These are phyloP conservation scores for Acanthaster planci DNA, from an alignment of 35 echinoderm and acorn worm genomes.

Conservation along the genomic window DNA sequence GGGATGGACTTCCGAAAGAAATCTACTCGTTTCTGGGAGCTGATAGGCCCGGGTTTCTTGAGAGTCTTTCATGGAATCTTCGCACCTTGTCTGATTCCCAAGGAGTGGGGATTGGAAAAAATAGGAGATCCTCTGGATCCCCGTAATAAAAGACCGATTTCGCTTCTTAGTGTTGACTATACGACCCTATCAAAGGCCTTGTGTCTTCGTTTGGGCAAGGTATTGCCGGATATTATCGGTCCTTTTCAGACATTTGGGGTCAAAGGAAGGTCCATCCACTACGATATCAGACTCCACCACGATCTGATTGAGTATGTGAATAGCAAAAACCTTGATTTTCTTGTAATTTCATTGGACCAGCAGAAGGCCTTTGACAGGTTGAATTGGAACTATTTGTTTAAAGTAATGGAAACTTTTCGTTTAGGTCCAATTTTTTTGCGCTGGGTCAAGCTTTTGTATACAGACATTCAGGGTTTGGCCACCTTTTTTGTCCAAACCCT, in stretches of 20 bases:
- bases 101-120: neutral
- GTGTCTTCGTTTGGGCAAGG: neutral
- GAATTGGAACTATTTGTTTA: neutral
- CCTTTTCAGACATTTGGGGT: conserved; percentile 36
- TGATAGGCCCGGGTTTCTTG: neutral
- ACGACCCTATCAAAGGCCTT: neutral
- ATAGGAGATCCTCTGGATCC: neutral
- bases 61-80: neutral
- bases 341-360: too few species aligned
- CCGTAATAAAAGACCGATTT: neutral
- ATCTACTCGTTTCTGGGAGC: neutral
- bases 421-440: neutral
- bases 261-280: conserved; percentile 38
- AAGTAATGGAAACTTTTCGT: neutral
- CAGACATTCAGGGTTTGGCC: neutral
- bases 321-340: neutral
- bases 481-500: neutral
- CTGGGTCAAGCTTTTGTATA: neutral
- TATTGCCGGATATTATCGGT: neutral
- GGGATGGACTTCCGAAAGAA: neutral
- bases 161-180: neutral
- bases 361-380: neutral
- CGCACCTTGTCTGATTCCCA: neutral
- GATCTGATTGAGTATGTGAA: conserved; percentile 26
- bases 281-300: conserved; percentile 24